Conservation (phyloP, 2,888 invertebrate genomes). For the Eupithecia insigniata region DNA sequence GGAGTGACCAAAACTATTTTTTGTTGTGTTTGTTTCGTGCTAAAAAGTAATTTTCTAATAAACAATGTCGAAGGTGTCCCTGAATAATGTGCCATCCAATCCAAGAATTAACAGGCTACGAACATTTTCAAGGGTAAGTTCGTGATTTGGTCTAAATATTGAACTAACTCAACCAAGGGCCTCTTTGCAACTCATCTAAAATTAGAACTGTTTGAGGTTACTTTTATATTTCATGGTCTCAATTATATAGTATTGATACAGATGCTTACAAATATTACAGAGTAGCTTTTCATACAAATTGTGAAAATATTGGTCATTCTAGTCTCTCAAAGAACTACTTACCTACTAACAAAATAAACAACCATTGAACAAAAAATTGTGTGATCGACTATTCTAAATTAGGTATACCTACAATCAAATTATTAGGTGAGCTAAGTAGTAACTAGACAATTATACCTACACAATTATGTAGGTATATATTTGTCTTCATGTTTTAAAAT, state of each 20-base stretch:
- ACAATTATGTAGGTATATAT: not conserved
- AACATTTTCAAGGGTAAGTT: slow-evolving; percentile 80
- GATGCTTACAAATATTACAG: not conserved
- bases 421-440: not conserved
- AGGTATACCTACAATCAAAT: too few species aligned
- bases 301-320: not conserved
- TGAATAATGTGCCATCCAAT: slow-evolving; percentile 79
- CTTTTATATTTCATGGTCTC: slow-evolving; percentile 31
- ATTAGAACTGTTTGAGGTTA: slow-evolving; percentile 60
- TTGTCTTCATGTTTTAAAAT: not conserved
- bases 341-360: not conserved
- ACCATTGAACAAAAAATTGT: not conserved
- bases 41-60: slow-evolving; percentile 45
- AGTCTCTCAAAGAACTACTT: not conserved
- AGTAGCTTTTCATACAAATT: not conserved
- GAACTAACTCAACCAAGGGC: slow-evolving; percentile 38
- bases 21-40: slow-evolving; percentile 55
- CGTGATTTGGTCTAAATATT: slow-evolving; percentile 36
- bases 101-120: slow-evolving; percentile 77
- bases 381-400: not conserved
- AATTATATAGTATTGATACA: not conserved
- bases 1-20: slow-evolving; percentile 62
- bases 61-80: slow-evolving; percentile 78
- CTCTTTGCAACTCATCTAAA: slow-evolving; percentile 47
- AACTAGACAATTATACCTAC: not conserved